Percentiles rank a stretch among this genome's conserved stretches.
Evolutionary conservation across 2,888 invertebrate genomes (phyloP).

Genomic region (Leptinotarsa peninsularis): DNA sequence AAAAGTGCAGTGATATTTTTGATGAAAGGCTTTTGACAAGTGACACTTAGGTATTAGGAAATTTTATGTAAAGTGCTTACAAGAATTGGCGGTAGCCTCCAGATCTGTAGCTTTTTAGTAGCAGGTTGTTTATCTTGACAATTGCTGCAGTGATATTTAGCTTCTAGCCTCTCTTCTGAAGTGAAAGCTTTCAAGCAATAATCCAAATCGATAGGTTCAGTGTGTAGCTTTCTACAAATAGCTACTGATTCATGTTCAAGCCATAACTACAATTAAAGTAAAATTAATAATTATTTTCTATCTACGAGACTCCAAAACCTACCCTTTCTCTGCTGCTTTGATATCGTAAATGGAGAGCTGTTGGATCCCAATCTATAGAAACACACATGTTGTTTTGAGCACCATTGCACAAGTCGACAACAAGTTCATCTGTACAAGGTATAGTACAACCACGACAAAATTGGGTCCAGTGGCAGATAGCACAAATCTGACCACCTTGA

Average conservation of each 20-base stretch:
- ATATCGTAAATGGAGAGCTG: constrained; percentile 88
- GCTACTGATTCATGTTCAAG: constrained; percentile 82
- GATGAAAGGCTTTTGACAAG: background rate
- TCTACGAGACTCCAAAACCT: constrained; percentile 19
- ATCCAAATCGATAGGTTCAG: constrained; percentile 86
- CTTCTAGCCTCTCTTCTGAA: constrained; percentile 85
- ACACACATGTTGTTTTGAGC: constrained; percentile 67
- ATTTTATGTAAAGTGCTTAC: constrained; percentile 66
- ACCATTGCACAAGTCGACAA: constrained; percentile 63
- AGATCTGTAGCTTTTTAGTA: constrained; percentile 91
- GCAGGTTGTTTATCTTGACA: constrained; percentile 88
- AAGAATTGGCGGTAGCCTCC: constrained; percentile 89
- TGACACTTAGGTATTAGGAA: no score
- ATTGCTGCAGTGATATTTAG: constrained; percentile 86
- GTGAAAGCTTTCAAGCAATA: constrained; percentile 91
- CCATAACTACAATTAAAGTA: constrained; percentile 71
- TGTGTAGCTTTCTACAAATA: constrained; percentile 77
- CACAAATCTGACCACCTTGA: constrained; percentile 79
- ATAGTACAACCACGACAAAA: constrained; percentile 90
- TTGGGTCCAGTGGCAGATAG: constrained; percentile 82
- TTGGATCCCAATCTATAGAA: constrained; percentile 96
- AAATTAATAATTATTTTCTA: constrained; percentile 20
- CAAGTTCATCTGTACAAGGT: constrained; percentile 73
- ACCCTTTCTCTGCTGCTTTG: constrained; percentile 64
- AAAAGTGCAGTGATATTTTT: constrained; percentile 29